Base-by-base conservation (phyloP, 2,888 invertebrate species). In the Xestia xanthographa region DNA sequence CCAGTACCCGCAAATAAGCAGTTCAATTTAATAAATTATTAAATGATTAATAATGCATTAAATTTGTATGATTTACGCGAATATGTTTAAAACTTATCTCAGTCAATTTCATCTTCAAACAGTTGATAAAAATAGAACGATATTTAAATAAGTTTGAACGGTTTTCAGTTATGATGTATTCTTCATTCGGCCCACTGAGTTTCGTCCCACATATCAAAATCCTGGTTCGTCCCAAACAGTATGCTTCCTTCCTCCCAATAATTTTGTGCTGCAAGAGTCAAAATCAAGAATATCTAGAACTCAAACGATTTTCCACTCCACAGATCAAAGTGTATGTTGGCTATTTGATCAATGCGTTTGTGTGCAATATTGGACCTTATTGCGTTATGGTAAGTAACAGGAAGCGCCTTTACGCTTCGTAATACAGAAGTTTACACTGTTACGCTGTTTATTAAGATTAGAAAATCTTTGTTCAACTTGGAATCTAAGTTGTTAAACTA, bases 221-320 rank as follows among this genome's bases (percentile, higher is more conserved):
- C n/a, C n/a, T n/a, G n/a, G n/a, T n/a, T n/a, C n/a, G n/a, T n/a
- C n/a, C n/a, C n/a, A n/a, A n/a, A n/a, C n/a, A n/a, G n/a, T n/a
- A n/a, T n/a, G n/a, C n/a, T n/a, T n/a, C n/a, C n/a, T n/a, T n/a
- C n/a, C n/a, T n/a, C n/a, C n/a, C n/a, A n/a, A n/a, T n/a, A n/a
- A n/a, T n/a, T 2, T 20, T 38, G 34, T 60, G 38, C 20, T 6
- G 29, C n/a, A n/a, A 38, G 12, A 5, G 6, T 2, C 12, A n/a
- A 41, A 38, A 14, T 63, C 63, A n/a, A n/a, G 17, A 50, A 26
- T 66, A 26, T 9, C 9, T 17, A 11, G 17, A 50, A 43, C 29
- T 53, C 68, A 72, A 72, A 43, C 41, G 72, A 72, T 67, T 56
- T 56, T 56, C 43, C 34, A 20, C 53, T 43, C 17, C 29, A 68